Percentiles rank a stretch among this genome's conserved stretches.
Evolutionary conservation across 2,113 vertebrate species (phyloP).

Genomic region (Saccopteryx bilineata): DNA sequence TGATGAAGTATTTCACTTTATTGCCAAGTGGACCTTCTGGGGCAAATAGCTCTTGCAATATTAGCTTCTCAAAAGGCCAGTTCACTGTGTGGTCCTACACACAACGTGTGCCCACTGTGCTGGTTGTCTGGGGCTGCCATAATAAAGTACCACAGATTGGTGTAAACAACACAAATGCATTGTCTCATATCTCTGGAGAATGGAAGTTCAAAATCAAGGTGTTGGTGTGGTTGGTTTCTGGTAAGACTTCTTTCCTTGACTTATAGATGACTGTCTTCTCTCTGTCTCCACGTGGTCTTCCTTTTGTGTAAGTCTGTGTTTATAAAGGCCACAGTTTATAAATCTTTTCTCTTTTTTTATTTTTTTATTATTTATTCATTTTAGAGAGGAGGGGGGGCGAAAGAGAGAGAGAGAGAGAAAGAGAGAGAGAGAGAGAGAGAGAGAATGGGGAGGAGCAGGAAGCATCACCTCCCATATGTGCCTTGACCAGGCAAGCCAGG

Average conservation of each 20-base stretch:
- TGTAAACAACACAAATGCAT: not conserved
- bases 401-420: no score
- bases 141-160: not conserved
- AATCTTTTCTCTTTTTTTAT: not conserved
- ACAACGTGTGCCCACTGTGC: not conserved
- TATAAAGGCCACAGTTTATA: no score
- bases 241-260: not conserved
- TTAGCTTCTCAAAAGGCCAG: not conserved
- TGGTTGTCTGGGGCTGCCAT: not conserved
- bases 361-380: no score
- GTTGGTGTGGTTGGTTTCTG: not conserved
- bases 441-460: no score
- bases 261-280: not conserved
- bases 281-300: not conserved
- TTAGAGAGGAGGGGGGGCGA: no score
- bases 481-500: no score
- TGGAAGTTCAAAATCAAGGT: not conserved
- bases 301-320: not conserved
- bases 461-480: no score
- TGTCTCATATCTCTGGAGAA: not conserved
- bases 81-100: not conserved
- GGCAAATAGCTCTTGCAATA: not conserved
- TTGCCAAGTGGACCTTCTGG: not conserved
- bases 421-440: no score
- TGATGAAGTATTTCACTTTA: not conserved